A percentile compares a stretch with the other conserved stretches of the same genome.
These are phyloP conservation scores for Tetraneura akinire DNA, from an alignment of 1,140 invertebrate species.

Conservation along the genomic window DNA sequence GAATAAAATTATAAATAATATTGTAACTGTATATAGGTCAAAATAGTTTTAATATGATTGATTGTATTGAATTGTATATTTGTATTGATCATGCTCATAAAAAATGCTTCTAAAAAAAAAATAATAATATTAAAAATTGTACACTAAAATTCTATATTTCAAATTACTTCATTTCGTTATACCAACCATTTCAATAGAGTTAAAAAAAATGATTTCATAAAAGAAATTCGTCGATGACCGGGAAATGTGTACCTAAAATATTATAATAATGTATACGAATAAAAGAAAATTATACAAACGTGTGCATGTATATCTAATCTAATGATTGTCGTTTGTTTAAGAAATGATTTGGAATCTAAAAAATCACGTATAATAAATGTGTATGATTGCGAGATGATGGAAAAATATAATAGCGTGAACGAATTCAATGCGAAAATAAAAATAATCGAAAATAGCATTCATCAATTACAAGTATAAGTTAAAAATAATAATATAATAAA, in stretches of 20 bases:
- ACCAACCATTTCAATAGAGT: no score
- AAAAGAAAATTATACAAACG: background rate
- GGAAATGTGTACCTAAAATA: background rate
- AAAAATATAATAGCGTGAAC: slow-evolving; percentile 3
- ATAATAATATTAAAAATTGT: no score
- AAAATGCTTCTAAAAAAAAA: no score
- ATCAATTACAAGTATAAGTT: slow-evolving; percentile 12
- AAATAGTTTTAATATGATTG: no score
- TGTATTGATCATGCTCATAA: no score
- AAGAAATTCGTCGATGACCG: background rate
- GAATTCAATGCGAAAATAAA: slow-evolving; percentile 24
- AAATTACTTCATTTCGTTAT: no score
- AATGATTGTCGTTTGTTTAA: background rate
- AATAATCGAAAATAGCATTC: background rate
- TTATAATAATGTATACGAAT: background rate
- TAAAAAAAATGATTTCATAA: no score
- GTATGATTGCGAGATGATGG: slow-evolving; percentile 31
- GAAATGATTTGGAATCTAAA: slow-evolving; percentile 14
- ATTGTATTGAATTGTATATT: no score
- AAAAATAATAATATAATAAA: background rate
- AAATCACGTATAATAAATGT: background rate
- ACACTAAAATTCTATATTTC: no score
- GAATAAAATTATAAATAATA: no score
- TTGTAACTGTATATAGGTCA: no score
- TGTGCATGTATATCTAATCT: background rate